These are phyloP conservation scores for Galbula dea DNA, from an alignment of 2,113 vertebrate genomes.

Conservation along the genomic window DNA sequence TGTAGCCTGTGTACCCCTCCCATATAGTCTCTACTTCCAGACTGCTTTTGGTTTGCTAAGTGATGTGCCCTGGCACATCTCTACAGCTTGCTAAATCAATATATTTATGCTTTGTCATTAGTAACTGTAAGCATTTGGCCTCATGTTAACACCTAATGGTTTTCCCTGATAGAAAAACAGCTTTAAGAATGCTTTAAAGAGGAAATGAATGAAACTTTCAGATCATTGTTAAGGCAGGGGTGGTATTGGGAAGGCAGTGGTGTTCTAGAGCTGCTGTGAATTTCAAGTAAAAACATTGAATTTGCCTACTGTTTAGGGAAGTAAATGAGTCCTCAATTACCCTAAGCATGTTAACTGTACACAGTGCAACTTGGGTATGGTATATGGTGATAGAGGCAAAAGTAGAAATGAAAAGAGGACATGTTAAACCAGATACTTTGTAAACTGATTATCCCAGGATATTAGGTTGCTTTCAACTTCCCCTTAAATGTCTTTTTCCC, in stretches of 20 bases:
- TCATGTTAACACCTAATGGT: too few relatives aligned
- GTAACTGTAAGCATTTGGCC: not conserved
- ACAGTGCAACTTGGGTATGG: not conserved
- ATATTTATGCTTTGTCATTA: not conserved
- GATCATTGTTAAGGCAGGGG: not conserved
- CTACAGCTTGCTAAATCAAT: not conserved
- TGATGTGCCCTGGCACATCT: accelerated
- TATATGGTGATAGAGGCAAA: not conserved
- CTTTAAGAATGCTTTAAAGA: not conserved
- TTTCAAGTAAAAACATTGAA: not conserved
- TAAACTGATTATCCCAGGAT: not conserved
- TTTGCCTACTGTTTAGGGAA: not conserved
- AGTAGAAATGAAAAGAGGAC: not conserved
- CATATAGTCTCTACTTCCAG: not conserved
- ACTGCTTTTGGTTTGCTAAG: too few relatives aligned
- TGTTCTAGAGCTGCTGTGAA: not conserved
- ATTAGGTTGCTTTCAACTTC: not conserved
- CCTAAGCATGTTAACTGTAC: not conserved
- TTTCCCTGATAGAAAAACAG: too few relatives aligned
- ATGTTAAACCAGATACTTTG: not conserved
- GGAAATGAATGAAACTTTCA: not conserved
- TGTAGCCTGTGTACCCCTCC: not conserved
- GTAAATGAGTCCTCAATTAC: not conserved
- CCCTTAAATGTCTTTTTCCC: not conserved
- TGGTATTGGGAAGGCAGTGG: not conserved